These are phyloP conservation scores for Lucifuga dentata DNA, from an alignment of 2,113 vertebrate species.

Conservation along the genomic window DNA sequence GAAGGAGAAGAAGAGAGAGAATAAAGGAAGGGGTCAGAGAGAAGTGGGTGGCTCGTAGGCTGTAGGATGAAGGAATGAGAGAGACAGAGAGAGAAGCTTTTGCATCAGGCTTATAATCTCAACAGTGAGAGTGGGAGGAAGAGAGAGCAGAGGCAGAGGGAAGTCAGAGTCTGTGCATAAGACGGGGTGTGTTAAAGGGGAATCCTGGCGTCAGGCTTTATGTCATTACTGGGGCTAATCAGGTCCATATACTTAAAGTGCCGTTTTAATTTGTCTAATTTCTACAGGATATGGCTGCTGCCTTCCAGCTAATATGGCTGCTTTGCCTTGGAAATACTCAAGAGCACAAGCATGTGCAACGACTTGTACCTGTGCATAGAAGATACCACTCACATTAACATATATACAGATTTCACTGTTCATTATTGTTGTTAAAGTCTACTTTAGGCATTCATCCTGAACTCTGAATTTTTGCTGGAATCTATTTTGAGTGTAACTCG, in stretches of 20 bases:
- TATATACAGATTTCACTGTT: conserved; percentile 9
- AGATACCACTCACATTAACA: conserved; percentile 16
- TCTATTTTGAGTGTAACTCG: neutral
- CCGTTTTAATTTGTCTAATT: conserved; percentile 76
- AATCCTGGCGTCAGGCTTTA: conserved; percentile 66
- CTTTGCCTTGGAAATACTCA: conserved; percentile 49
- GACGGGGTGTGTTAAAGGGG: conserved; percentile 41
- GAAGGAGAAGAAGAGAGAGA: neutral
- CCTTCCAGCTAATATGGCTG: conserved; percentile 45
- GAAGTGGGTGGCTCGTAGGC: conserved; percentile 40
- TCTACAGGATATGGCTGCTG: conserved; percentile 62
- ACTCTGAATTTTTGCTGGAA: neutral
- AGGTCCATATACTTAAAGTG: conserved; percentile 78
- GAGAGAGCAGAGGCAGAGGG: conserved; percentile 47
- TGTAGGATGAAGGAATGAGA: conserved; percentile 40
- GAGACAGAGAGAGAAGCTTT: conserved; percentile 45
- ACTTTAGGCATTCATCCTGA: neutral
- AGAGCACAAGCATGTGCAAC: conserved; percentile 13
- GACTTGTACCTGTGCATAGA: conserved; percentile 17
- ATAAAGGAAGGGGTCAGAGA: neutral
- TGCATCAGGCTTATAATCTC: too few relatives aligned
- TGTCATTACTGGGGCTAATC: conserved; percentile 75
- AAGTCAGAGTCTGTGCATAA: conserved; percentile 16
- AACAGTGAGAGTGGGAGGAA: neutral
- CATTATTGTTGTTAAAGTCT: neutral